Base-by-base conservation (phyloP, 53 echinoderm and acorn worm genomes). In the Astropecten irregularis region DNA sequence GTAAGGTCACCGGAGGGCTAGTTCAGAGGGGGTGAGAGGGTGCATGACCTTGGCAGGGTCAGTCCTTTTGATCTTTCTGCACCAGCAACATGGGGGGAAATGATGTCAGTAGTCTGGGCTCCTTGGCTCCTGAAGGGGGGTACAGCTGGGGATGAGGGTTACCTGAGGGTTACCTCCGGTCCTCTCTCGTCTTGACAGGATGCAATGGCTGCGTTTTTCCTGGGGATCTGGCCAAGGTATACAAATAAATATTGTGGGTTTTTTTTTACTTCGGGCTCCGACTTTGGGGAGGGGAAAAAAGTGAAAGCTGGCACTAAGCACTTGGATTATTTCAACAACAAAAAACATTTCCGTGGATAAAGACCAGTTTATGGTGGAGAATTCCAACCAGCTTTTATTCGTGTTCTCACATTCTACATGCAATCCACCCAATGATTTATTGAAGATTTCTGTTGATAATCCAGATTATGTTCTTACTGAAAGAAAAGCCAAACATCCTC, bases 11-110 rank as follows among this genome's bases (percentile, higher is more conserved):
- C 15, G 19, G 9, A 61, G 61, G 79, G 79, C 61, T 47, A 62
- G 79, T 62, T 61, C 79, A 62, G 62, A 62, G 79, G 79, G 79
- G 79, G 47, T 79, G 79, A 79, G 79, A 60, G 76, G 59, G 76
- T 76, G 76, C 76, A 76, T 40, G 42, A 76, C 58, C 76, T 76
- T 76, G 76, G 44, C 27, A 25, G 52, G 79, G 79, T 79, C 79
- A 62, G 47, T 42, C 79, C 79, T 62, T 54, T 79, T 46, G 61
- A 61, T 61, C 61, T 60, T 62, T 28, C 6, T 6, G 42, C 42
- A 42, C 42, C 6, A 11, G 59, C 77, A 61, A 77, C 59, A 77
- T 61, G 79, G 79, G 60, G 62, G 79, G 61, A 60, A 79, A 62
- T 79, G 79, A 40, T 42, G 76, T 76, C 76, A 57, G 58, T 56